Base-by-base conservation (phyloP, 1,140 invertebrate species). In the Lucilia cuprina region DNA sequence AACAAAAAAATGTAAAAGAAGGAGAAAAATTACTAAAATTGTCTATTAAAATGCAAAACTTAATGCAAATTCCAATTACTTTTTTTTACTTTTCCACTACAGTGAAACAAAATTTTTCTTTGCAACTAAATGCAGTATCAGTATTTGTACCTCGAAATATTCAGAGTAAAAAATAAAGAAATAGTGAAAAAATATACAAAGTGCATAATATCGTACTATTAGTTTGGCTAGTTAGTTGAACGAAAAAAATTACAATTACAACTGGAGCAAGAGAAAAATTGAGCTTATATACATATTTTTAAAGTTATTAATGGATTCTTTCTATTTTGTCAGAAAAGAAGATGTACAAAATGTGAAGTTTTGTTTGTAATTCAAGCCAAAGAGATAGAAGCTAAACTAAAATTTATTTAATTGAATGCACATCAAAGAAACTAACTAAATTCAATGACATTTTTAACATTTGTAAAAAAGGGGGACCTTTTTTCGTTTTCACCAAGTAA, bases 341-440 rank as follows among this genome's bases (percentile, higher is more conserved):
- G 8, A 70, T 65, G 4, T 19, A 55, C 13, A 55, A 55, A 55
- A 55, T n/a, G 12, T 14, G 13, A 25, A 70, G 3, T 70, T 70
- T 70, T 60, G 5, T 60, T 60, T 14, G 5, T 60, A 21, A 70
- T 21, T 8, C 65, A 70, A 70, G 65, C 13, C 13, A 70, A 21
- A 21, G 65, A 9, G 17, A 70, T 10, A 21, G 65, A 70, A 70
- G 17, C 65, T 21, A 5, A 70, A 70, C 19, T 7, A 7, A 0
- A 70, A 70, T 70, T 25, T 70, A 21, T 70, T 70, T 70, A 70
- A 70, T 70, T 21, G 65, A 70, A 70, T 70, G n/a, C 17, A 70
- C 65, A 21, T 70, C 65, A 70, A 70, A 70, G 65, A 21, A 19
- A 25, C 17, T 70, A 19, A 25, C 17, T 70, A 10, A 2, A 21